Conservation (phyloP, 2,888 invertebrate species). For the Scaptomyza caliginosa region DNA sequence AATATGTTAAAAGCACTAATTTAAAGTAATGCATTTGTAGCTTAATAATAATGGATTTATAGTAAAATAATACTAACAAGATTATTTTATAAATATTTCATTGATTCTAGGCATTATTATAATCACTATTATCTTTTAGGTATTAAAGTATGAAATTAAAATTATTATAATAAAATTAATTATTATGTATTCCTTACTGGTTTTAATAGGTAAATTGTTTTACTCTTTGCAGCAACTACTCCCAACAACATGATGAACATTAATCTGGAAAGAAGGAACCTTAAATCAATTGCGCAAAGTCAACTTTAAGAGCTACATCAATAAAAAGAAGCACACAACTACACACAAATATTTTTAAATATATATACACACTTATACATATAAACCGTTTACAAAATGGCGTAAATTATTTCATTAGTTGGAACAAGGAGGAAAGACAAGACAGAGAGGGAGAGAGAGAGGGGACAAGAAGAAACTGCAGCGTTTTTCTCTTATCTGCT, state of each 20-base stretch:
- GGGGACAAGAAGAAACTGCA: neutral
- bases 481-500: constrained; percentile 7
- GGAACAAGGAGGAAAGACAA: neutral
- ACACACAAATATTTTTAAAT: constrained; percentile 4
- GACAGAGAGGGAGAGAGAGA: neutral
- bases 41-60: neutral
- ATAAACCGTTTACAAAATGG: constrained; percentile 22
- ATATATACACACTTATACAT: constrained; percentile 5
- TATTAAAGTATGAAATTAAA: too few relatives aligned
- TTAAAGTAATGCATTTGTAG: neutral
- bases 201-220: neutral
- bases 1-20: neutral
- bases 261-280: neutral
- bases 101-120: too few relatives aligned
- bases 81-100: too few relatives aligned
- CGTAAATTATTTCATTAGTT: constrained; percentile 51
- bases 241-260: neutral
- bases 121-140: too few relatives aligned
- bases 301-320: constrained; percentile 5
- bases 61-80: neutral
- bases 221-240: constrained; percentile 20
- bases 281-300: constrained; percentile 10
- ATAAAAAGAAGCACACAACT: constrained; percentile 13
- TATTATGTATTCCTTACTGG: too few relatives aligned
- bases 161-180: too few relatives aligned